phyloP scores from a whole-genome alignment of 2,888 invertebrate genomes.

The Orthonychiurus folsomi region DNA sequence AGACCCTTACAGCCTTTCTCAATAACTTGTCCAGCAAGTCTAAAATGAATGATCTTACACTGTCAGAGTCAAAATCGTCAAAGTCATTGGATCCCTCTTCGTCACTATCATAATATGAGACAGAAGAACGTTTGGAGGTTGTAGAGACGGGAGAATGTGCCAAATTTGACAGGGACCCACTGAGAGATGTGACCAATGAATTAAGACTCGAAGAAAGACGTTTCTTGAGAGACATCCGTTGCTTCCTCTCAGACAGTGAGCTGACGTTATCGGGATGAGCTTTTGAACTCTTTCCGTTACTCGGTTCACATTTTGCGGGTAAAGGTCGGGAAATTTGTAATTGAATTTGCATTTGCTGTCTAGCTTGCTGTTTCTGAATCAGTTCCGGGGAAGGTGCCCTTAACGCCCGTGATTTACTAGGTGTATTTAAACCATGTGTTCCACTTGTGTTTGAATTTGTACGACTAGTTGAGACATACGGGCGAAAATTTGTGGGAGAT shows the following conservation, averaged over 20 bases:
- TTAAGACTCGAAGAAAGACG: constrained; percentile 25
- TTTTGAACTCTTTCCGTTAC: not conserved
- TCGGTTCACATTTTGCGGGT: not conserved
- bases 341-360: constrained; percentile 9
- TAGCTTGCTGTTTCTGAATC: constrained; percentile 9
- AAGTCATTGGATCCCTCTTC: constrained; percentile 28
- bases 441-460: not conserved
- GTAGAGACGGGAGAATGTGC: constrained; percentile 15
- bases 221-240: constrained; percentile 19
- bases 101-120: constrained; percentile 10
- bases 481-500: not conserved
- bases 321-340: not conserved
- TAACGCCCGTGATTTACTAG: constrained; percentile 3
- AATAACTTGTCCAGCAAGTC: not conserved
- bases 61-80: constrained; percentile 31
- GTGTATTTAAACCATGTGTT: constrained; percentile 11
- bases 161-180: constrained; percentile 19
- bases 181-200: constrained; percentile 20
- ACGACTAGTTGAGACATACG: constrained; percentile 14
- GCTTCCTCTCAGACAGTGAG: constrained; percentile 13
- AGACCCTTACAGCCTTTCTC: not conserved
- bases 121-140: constrained; percentile 18
- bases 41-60: constrained; percentile 20
- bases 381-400: constrained; percentile 17
- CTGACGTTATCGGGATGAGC: not conserved